Evolutionary conservation across 2,888 invertebrate genomes (phyloP).

Genomic region (Drosophila rubida): DNA sequence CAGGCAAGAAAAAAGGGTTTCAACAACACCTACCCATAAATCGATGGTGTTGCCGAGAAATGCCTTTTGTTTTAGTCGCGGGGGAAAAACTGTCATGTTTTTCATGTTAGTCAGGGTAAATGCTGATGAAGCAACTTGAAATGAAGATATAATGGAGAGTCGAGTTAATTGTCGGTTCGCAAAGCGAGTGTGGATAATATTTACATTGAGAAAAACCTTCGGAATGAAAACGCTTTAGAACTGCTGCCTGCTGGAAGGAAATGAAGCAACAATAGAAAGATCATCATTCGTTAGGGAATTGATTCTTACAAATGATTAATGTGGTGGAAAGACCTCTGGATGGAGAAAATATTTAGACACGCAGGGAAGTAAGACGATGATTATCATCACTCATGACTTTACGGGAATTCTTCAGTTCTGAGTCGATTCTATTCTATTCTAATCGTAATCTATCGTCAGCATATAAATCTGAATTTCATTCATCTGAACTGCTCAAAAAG

Average conservation of each 20-base stretch:
- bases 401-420: not conserved
- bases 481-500: not conserved
- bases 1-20: conserved; percentile 29
- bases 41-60: conserved; percentile 74
- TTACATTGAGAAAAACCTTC: conserved; percentile 20
- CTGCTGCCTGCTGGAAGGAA: not conserved
- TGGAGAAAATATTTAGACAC: conserved; percentile 1
- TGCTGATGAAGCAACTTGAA: conserved; percentile 35
- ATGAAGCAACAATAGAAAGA: not conserved
- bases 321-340: not conserved
- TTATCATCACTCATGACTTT: not conserved
- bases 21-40: conserved; percentile 59
- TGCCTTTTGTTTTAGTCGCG: conserved; percentile 30
- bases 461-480: not conserved
- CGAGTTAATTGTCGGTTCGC: conserved; percentile 36
- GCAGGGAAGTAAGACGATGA: not conserved
- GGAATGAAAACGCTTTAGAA: conserved; percentile 1
- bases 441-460: not conserved
- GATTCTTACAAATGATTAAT: conserved; percentile 10
- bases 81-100: conserved; percentile 77
- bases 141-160: conserved; percentile 46
- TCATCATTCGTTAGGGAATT: conserved; percentile 8
- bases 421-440: not conserved
- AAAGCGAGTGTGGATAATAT: conserved; percentile 34
- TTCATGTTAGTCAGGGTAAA: conserved; percentile 55